A percentile compares a stretch with the other conserved stretches of the same genome.
Evolutionary conservation across 2,797 vertebrate species (phyloP).

Genomic region (Notoglanidium macrostoma): DNA sequence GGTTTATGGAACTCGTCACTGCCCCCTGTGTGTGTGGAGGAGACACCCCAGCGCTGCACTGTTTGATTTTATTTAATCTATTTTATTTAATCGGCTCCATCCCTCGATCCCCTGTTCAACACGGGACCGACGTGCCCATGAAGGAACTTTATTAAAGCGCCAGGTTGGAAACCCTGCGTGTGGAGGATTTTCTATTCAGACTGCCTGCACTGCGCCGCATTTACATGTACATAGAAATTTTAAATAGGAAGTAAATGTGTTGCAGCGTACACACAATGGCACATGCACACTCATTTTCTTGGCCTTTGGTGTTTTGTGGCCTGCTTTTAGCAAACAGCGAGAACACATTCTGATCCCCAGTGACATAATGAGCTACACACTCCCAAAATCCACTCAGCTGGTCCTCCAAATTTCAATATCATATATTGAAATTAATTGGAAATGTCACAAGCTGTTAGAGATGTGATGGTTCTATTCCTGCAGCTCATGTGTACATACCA

Average conservation of each 20-base stretch:
- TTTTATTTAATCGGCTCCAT: neutral
- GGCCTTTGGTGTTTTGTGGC: neutral
- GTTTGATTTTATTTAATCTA: slow-evolving; percentile 18
- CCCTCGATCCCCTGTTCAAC: slow-evolving; percentile 8
- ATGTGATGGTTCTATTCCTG: neutral
- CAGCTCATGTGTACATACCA: slow-evolving; percentile 43
- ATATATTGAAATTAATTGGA: neutral
- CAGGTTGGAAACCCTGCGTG: neutral
- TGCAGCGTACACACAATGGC: slow-evolving; percentile 8
- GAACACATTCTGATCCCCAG: neutral
- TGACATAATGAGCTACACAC: no score
- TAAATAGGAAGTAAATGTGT: slow-evolving; percentile 8
- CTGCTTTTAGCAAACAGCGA: neutral
- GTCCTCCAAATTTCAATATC: neutral
- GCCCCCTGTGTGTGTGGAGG: slow-evolving; percentile 47
- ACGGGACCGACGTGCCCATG: slow-evolving; percentile 12
- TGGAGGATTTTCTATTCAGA: slow-evolving; percentile 16
- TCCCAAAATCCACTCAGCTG: neutral
- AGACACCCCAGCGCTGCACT: slow-evolving; percentile 52
- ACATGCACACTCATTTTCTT: neutral
- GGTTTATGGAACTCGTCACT: slow-evolving; percentile 44
- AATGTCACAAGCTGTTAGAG: neutral
- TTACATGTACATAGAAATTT: slow-evolving; percentile 11
- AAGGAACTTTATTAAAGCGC: slow-evolving; percentile 1
- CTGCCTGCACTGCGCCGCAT: neutral